Evolutionary conservation across 2,113 vertebrate genomes (phyloP).

Genomic region (Bubo blakistoni): DNA sequence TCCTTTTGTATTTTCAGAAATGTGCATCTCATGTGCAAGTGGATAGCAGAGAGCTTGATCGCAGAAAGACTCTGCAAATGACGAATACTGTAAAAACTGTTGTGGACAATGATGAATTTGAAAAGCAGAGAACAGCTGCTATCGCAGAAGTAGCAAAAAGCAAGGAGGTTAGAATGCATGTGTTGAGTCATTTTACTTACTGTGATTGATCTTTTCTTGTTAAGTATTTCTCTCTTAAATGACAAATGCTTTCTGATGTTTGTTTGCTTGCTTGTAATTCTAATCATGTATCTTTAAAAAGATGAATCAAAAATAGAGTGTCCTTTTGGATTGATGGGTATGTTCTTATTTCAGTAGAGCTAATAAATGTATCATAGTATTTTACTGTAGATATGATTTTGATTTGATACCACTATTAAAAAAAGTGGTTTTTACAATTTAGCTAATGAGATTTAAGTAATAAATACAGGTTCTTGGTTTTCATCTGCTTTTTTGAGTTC

Average conservation of each 20-base stretch:
- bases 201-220: not conserved
- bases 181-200: not conserved
- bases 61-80: conserved; percentile 90
- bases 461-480: not conserved
- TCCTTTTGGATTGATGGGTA: not conserved
- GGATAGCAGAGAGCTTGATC: conserved; percentile 88
- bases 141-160: conserved; percentile 96
- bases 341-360: not conserved
- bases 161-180: conserved; percentile 85
- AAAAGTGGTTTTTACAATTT: not conserved
- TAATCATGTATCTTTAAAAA: not conserved
- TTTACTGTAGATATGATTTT: not conserved
- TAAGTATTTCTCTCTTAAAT: not conserved
- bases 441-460: not conserved
- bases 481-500: not conserved
- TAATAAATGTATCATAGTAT: not conserved
- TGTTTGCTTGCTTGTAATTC: not conserved
- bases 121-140: conserved; percentile 94
- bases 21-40: conserved; percentile 83
- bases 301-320: not conserved
- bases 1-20: conserved; percentile 74
- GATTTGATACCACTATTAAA: not conserved
- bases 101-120: conserved; percentile 93
- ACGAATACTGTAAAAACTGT: conserved; percentile 74
- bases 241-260: not conserved